Evolutionary conservation across 1,140 invertebrate genomes (phyloP).

Genomic region (Trichogramma pretiosum): DNA sequence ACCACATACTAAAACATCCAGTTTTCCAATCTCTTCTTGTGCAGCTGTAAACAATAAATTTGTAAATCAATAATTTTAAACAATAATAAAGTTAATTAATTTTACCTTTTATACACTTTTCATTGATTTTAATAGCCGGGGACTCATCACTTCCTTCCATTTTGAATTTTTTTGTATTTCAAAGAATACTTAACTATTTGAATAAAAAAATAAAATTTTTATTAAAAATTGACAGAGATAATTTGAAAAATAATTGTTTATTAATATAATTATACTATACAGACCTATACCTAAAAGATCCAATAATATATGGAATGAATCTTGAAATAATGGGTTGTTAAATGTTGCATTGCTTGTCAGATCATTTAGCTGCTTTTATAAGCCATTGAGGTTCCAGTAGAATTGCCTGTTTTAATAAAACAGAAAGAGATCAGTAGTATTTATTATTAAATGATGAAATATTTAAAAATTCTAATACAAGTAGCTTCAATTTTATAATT

Average conservation of each 20-base stretch:
- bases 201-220: neutral
- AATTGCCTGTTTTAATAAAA: neutral
- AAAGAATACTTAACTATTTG: neutral
- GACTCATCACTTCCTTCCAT: constrained; percentile 49
- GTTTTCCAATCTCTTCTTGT: constrained; percentile 61
- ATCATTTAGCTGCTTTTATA: too few relatives aligned
- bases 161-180: constrained; percentile 13
- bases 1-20: constrained; percentile 73
- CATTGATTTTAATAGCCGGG: constrained; percentile 58
- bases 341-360: constrained; percentile 9
- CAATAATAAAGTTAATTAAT: neutral
- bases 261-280: too few relatives aligned
- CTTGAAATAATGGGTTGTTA: neutral
- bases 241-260: constrained; percentile 1
- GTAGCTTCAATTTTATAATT: too few relatives aligned
- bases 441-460: neutral
- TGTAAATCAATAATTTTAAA: neutral
- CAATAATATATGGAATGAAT: neutral
- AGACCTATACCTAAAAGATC: constrained; percentile 2
- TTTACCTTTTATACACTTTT: constrained; percentile 56
- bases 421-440: neutral
- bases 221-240: neutral
- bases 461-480: too few relatives aligned
- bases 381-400: too few relatives aligned
- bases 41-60: constrained; percentile 46